Conservation (phyloP, 1,140 invertebrate species). For the Achatina immaculata region DNA sequence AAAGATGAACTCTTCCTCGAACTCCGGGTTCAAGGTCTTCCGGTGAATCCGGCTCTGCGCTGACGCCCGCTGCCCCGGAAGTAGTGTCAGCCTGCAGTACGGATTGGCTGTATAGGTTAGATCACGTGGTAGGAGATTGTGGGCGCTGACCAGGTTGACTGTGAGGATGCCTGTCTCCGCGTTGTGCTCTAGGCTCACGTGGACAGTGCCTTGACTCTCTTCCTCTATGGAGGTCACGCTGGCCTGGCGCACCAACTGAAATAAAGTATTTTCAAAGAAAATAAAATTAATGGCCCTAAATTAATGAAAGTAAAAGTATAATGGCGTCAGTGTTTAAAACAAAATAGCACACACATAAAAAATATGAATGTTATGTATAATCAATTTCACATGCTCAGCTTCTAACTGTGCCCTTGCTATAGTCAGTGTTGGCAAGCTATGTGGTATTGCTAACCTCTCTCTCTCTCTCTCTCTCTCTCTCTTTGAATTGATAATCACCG, state of each 20-base stretch:
- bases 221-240: slow-evolving; percentile 62
- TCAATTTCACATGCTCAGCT: too few relatives aligned
- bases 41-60: slow-evolving; percentile 73
- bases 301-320: neutral
- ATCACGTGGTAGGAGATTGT: slow-evolving; percentile 63
- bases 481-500: too few relatives aligned
- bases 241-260: slow-evolving; percentile 53
- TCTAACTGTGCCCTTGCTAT: too few relatives aligned
- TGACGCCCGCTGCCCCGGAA: slow-evolving; percentile 55
- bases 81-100: slow-evolving; percentile 62
- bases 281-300: neutral
- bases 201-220: slow-evolving; percentile 63
- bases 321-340: neutral
- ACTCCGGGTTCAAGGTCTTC: slow-evolving; percentile 77
- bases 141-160: slow-evolving; percentile 64
- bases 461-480: too few relatives aligned
- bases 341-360: neutral
- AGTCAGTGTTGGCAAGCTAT: too few relatives aligned
- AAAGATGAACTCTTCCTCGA: slow-evolving; percentile 71
- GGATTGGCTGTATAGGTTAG: slow-evolving; percentile 66
- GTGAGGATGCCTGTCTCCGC: slow-evolving; percentile 63
- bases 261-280: neutral
- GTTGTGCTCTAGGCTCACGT: slow-evolving; percentile 64
- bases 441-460: too few relatives aligned
- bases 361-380: too few relatives aligned